Evolutionary conservation across 2,888 invertebrate genomes (phyloP).

Genomic region (Allygus modestus): DNA sequence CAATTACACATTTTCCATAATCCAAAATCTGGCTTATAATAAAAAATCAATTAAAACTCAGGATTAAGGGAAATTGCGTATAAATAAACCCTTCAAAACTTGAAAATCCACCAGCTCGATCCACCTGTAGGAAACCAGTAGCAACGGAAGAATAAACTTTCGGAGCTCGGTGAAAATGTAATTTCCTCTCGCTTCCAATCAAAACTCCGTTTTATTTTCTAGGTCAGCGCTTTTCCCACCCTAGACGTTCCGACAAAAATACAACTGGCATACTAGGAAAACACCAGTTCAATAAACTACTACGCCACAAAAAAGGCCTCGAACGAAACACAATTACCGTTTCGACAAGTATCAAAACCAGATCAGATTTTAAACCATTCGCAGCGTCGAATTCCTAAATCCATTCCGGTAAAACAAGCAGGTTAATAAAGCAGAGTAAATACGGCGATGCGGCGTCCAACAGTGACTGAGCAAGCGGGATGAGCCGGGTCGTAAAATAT

Average conservation of each 20-base stretch:
- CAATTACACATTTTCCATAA: too few species aligned
- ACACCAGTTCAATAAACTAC: too few species aligned
- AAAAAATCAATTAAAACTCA: too few species aligned
- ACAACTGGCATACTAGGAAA: too few species aligned
- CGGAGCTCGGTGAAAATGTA: neutral
- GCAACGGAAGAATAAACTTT: slow-evolving; percentile 21
- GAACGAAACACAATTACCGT: too few species aligned
- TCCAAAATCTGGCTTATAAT: too few species aligned
- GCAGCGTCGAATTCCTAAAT: neutral
- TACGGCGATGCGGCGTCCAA: neutral
- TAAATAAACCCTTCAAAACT: too few species aligned
- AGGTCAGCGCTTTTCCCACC: neutral
- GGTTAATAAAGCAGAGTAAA: neutral
- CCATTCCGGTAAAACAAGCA: neutral
- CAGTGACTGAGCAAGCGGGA: neutral
- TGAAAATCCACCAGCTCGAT: too few species aligned
- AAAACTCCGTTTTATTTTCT: slow-evolving; percentile 29
- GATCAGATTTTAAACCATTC: too few species aligned
- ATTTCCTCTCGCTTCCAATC: slow-evolving; percentile 29
- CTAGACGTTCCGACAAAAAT: neutral
- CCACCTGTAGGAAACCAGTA: neutral
- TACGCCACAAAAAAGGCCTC: too few species aligned
- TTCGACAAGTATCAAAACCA: too few species aligned
- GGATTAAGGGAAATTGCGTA: too few species aligned
- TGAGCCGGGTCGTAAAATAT: neutral